Evolutionary conservation across 1,140 invertebrate genomes (phyloP).

Genomic region (Zaprionus ghesquierei): DNA sequence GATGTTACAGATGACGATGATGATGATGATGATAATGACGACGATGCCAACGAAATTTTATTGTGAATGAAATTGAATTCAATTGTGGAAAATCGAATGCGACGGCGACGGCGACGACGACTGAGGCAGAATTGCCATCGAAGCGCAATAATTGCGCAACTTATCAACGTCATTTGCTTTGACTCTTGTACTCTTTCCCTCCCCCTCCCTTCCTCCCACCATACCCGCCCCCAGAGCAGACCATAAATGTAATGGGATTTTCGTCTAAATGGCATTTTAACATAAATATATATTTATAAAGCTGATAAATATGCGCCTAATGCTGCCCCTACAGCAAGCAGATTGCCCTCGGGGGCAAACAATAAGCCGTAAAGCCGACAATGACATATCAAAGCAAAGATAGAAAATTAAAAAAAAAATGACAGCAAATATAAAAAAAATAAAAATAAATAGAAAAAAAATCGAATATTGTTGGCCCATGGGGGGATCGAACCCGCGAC

Average conservation of each 20-base stretch:
- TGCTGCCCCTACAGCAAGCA: neutral
- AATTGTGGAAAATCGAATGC: conserved; percentile 50
- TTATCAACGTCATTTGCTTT: conserved; percentile 47
- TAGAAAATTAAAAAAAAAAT: neutral
- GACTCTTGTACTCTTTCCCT: conserved; percentile 2
- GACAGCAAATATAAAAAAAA: neutral
- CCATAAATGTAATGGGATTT: conserved; percentile 37
- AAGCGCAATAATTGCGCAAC: conserved; percentile 59
- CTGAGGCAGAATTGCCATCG: conserved; percentile 17
- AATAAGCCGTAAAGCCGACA: neutral
- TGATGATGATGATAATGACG: conserved; percentile 38
- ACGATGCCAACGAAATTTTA: conserved; percentile 45
- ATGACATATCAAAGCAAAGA: neutral
- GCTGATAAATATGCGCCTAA: conserved; percentile 1
- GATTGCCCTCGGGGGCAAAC: neutral
- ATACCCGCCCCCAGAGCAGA: neutral
- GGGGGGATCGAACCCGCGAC: conserved; percentile 85
- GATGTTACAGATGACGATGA: no score
- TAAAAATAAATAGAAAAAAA: neutral
- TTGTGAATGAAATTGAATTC: conserved; percentile 62
- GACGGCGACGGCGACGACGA: neutral
- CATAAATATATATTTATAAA: conserved; percentile 28
- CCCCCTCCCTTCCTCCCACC: neutral
- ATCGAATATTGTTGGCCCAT: conserved; percentile 48
- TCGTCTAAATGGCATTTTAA: conserved; percentile 31